Percentiles rank a stretch among this genome's conserved stretches.
These are phyloP conservation scores for Drosophila subpulchrella DNA, from an alignment of 1,140 invertebrate species.

Conservation along the genomic window DNA sequence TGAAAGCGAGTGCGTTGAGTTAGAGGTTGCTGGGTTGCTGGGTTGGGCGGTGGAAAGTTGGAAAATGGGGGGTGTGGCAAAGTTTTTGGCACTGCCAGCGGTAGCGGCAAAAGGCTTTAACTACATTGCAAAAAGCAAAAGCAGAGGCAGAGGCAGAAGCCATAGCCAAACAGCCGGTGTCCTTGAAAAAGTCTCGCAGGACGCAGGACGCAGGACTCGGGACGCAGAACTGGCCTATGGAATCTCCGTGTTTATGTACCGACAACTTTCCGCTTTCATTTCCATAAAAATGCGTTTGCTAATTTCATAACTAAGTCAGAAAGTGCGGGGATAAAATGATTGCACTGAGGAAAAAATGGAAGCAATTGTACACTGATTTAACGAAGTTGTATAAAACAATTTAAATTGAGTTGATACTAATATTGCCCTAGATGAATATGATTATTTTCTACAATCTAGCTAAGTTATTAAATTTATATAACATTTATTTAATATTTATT, in stretches of 20 bases:
- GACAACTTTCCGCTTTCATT: constrained; percentile 67
- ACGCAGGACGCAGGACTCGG: constrained; percentile 6
- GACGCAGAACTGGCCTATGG: constrained; percentile 27
- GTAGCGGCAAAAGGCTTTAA: constrained; percentile 71
- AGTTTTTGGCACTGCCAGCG: constrained; percentile 58
- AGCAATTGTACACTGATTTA: neutral
- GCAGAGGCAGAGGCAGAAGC: constrained; percentile 74
- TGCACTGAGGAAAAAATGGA: neutral
- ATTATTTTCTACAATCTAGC: no score
- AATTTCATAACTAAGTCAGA: constrained; percentile 70
- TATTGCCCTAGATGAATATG: no score
- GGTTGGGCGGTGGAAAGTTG: neutral
- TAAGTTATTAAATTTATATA: no score
- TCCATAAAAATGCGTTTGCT: constrained; percentile 78
- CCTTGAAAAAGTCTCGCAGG: constrained; percentile 69
- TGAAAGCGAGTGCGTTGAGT: constrained; percentile 3
- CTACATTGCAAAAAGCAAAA: constrained; percentile 65
- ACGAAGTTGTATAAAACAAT: no score
- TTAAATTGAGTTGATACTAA: no score
- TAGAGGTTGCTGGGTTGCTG: neutral
- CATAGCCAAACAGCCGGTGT: constrained; percentile 57
- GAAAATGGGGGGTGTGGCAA: constrained; percentile 16
- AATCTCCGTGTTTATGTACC: constrained; percentile 47
- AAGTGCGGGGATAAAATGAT: neutral
- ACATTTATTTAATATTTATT: no score